Conservation (phyloP, 2,888 invertebrate species). For the Agrotis exclamationis region DNA sequence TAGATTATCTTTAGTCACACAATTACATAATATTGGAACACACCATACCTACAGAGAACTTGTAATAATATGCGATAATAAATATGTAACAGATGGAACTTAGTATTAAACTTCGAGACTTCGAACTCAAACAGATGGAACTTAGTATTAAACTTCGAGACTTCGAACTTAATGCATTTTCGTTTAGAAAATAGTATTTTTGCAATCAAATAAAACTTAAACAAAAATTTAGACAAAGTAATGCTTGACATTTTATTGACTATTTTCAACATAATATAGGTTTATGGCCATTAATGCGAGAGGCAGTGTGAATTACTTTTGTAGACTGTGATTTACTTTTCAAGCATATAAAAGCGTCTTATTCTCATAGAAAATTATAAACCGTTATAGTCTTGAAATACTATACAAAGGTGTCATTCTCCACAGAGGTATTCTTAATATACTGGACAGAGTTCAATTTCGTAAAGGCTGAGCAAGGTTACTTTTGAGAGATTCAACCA, state of each 20-base stretch:
- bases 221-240: background rate
- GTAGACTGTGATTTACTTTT: background rate
- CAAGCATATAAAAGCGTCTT: background rate
- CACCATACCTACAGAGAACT: background rate
- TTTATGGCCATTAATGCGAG: background rate
- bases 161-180: no score
- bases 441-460: conserved; percentile 33
- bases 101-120: no score
- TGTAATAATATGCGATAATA: background rate
- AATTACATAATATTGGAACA: conserved; percentile 5
- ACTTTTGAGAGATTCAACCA: background rate
- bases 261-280: no score
- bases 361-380: background rate
- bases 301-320: background rate
- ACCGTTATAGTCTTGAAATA: no score
- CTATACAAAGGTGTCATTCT: background rate
- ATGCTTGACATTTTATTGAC: background rate
- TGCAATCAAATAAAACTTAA: background rate
- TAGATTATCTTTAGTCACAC: conserved; percentile 9
- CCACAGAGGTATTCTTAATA: background rate
- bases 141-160: no score
- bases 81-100: background rate
- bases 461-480: background rate
- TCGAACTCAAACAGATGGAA: no score
- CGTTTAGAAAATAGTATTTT: background rate